Percentiles rank a stretch among this genome's conserved stretches.
Evolutionary conservation across 2,113 vertebrate species (phyloP).

Genomic region (Oncorhynchus mykiss): DNA sequence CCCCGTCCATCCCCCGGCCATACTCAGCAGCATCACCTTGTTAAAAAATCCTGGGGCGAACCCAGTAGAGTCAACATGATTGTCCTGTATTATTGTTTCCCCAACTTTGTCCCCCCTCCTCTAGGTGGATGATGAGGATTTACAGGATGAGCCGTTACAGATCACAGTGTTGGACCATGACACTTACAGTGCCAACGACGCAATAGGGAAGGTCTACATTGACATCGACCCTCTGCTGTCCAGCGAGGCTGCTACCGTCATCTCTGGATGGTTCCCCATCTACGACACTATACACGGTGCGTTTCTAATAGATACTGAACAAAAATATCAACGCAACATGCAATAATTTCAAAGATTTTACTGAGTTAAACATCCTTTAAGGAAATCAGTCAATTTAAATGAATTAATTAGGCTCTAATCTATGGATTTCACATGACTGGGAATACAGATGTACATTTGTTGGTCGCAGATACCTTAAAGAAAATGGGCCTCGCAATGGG

Average conservation of each 20-base stretch:
- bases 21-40: too few relatives aligned
- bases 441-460: too few relatives aligned
- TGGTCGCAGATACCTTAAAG: too few relatives aligned
- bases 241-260: conserved; percentile 92
- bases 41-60: too few relatives aligned
- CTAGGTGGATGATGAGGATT: conserved; percentile 97
- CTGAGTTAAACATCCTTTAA: too few relatives aligned
- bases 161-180: conserved; percentile 98
- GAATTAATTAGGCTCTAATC: too few relatives aligned
- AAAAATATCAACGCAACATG: too few relatives aligned
- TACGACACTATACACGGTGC: conserved; percentile 98
- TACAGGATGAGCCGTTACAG: conserved; percentile 96
- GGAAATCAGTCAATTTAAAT: too few relatives aligned
- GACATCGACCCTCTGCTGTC: conserved; percentile 95
- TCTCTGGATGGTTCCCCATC: conserved; percentile 99
- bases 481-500: too few relatives aligned
- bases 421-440: too few relatives aligned
- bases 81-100: neutral
- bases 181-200: conserved; percentile 97
- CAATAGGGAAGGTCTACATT: conserved; percentile 98
- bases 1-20: too few relatives aligned
- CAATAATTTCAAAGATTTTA: too few relatives aligned
- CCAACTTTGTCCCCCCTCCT: conserved; percentile 23
- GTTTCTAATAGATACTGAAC: neutral
- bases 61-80: neutral